These are phyloP conservation scores for Aphis gossypii DNA, from an alignment of 1,140 invertebrate genomes.

Conservation along the genomic window DNA sequence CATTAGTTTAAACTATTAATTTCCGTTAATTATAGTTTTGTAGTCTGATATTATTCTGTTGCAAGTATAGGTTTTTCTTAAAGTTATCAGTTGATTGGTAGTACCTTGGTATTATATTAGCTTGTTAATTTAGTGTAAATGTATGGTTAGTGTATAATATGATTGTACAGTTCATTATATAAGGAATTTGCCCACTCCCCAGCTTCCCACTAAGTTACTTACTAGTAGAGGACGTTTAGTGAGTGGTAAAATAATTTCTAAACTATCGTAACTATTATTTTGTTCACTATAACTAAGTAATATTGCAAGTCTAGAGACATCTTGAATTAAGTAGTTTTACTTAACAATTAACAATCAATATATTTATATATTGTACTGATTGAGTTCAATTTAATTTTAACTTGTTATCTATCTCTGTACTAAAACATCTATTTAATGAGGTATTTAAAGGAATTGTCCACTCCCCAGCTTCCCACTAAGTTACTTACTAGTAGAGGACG, in stretches of 20 bases:
- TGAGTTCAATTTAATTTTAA: neutral
- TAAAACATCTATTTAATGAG: neutral
- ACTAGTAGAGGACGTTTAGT: conserved; percentile 40
- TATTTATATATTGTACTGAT: no score
- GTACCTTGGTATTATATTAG: no score
- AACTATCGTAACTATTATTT: conserved; percentile 37
- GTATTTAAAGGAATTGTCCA: neutral
- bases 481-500: neutral
- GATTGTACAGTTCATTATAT: neutral
- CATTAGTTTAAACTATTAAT: no score
- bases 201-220: conserved; percentile 14
- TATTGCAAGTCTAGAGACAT: conserved; percentile 21
- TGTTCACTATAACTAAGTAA: neutral
- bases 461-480: conserved; percentile 22
- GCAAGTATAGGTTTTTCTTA: no score
- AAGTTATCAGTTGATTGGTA: no score
- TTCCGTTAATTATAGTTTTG: no score
- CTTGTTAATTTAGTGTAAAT: no score
- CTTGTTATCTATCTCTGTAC: neutral
- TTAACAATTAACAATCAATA: no score
- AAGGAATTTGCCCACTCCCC: neutral
- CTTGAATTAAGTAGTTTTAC: neutral
- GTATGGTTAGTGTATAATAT: neutral
- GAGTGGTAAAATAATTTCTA: conserved; percentile 37
- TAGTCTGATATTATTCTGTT: no score